Evolutionary conservation across 2,797 vertebrate species (phyloP).

Genomic region (Todus mexicanus): DNA sequence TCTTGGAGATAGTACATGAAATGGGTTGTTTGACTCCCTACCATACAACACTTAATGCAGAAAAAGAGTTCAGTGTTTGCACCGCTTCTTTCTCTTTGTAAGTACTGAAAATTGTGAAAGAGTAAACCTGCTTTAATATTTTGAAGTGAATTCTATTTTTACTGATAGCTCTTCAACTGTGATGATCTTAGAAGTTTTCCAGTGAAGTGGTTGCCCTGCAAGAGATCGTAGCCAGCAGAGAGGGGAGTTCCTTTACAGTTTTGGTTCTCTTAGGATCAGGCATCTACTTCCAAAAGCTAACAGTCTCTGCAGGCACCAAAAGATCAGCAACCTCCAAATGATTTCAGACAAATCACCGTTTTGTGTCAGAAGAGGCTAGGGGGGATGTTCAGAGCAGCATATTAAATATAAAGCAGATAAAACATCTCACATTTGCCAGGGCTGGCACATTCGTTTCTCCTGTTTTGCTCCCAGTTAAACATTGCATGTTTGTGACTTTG

Average conservation of each 20-base stretch:
- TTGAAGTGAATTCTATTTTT: conserved; percentile 2
- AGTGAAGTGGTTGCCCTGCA: not conserved
- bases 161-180: not conserved
- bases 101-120: not conserved
- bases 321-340: conserved; percentile 9
- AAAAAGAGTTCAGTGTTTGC: not conserved
- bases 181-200: not conserved
- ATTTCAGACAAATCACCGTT: conserved; percentile 8
- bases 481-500: not conserved
- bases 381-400: conserved; percentile 32
- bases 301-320: not conserved
- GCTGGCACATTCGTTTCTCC: not conserved
- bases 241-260: not conserved
- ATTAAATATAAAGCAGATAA: conserved; percentile 5
- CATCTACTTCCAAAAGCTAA: conserved; percentile 3
- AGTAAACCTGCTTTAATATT: not conserved
- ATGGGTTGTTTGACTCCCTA: not conserved
- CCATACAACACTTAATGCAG: not conserved
- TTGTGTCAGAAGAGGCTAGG: conserved; percentile 31
- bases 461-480: not conserved
- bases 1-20: not conserved
- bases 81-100: not conserved
- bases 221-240: not conserved
- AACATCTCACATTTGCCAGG: not conserved
- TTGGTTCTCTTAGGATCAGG: not conserved